Evolutionary conservation across 2,888 invertebrate genomes (phyloP).

Genomic region (Isoperla grammatica): DNA sequence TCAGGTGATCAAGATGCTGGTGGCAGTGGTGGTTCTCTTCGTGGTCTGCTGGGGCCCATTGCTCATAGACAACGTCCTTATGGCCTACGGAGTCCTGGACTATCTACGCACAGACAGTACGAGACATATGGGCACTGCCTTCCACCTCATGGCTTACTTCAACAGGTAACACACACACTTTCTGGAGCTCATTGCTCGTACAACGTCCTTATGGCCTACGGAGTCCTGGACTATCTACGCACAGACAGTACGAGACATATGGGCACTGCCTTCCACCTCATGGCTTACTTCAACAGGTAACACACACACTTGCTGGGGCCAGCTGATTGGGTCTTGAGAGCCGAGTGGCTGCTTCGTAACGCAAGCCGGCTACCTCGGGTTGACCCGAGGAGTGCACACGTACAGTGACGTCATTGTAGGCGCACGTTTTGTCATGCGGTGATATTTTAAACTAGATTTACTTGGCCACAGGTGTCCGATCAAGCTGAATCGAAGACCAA

Average conservation of each 20-base stretch:
- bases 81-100: constrained; percentile 51
- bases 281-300: constrained; percentile 64
- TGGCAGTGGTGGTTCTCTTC: constrained; percentile 62
- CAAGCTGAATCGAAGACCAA: too few relatives aligned
- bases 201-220: constrained; percentile 59
- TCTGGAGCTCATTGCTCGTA: constrained; percentile 61
- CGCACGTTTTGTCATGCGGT: too few relatives aligned
- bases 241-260: constrained; percentile 53
- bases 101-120: constrained; percentile 47
- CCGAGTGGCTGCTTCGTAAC: too few relatives aligned
- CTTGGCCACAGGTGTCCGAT: too few relatives aligned
- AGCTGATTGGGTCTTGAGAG: too few relatives aligned
- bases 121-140: constrained; percentile 56
- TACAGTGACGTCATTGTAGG: too few relatives aligned
- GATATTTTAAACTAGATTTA: too few relatives aligned
- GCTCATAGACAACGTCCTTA: constrained; percentile 59
- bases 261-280: constrained; percentile 55
- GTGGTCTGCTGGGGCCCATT: constrained; percentile 64
- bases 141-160: constrained; percentile 61
- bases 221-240: constrained; percentile 45
- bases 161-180: constrained; percentile 51
- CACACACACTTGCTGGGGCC: neutral
- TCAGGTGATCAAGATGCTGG: constrained; percentile 71
- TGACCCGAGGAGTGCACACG: too few relatives aligned
- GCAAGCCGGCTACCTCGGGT: too few relatives aligned